Evolutionary conservation across 2,888 invertebrate species (phyloP).

Genomic region (Caenorhabditis plicata): DNA sequence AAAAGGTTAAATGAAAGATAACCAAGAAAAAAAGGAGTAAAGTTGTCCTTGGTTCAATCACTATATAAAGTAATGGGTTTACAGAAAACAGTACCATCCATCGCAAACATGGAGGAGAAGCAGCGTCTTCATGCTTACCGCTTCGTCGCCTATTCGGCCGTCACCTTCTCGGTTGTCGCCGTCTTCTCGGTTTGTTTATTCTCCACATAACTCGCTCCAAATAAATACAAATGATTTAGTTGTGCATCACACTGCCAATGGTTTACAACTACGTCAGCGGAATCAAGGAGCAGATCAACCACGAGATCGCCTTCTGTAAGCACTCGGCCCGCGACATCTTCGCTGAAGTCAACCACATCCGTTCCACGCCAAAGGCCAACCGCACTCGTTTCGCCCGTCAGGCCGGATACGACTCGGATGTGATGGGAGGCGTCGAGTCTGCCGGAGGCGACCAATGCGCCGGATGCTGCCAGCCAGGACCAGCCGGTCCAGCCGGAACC

Average conservation of each 20-base stretch:
- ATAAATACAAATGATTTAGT: constrained; percentile 4
- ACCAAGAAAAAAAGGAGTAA: no score
- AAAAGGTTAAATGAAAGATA: no score
- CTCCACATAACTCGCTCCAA: background rate
- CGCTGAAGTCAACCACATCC: constrained; percentile 50
- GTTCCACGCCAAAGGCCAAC: constrained; percentile 28
- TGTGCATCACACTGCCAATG: constrained; percentile 42
- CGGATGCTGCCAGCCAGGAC: constrained; percentile 54
- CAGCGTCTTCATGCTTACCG: constrained; percentile 30
- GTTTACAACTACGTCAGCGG: constrained; percentile 47
- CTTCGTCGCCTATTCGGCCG: constrained; percentile 35
- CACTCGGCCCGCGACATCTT: constrained; percentile 52
- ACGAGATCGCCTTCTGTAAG: constrained; percentile 45
- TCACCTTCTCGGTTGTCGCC: constrained; percentile 29
- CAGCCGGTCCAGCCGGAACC: constrained; percentile 54
- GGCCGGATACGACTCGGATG: constrained; percentile 38
- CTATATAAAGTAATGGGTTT: constrained; percentile 22
- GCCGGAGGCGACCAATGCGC: constrained; percentile 39
- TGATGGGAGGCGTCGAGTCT: constrained; percentile 7
- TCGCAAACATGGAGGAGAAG: constrained; percentile 25
- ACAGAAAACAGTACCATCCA: constrained; percentile 5
- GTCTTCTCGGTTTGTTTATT: constrained; percentile 25
- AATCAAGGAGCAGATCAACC: constrained; percentile 41
- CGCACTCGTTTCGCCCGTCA: constrained; percentile 48
- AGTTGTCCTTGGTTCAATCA: no score